Percentiles rank a stretch among this genome's conserved stretches.
These are phyloP conservation scores for Stratiolaelaps scimitus DNA, from an alignment of 1,140 invertebrate species.

Conservation along the genomic window DNA sequence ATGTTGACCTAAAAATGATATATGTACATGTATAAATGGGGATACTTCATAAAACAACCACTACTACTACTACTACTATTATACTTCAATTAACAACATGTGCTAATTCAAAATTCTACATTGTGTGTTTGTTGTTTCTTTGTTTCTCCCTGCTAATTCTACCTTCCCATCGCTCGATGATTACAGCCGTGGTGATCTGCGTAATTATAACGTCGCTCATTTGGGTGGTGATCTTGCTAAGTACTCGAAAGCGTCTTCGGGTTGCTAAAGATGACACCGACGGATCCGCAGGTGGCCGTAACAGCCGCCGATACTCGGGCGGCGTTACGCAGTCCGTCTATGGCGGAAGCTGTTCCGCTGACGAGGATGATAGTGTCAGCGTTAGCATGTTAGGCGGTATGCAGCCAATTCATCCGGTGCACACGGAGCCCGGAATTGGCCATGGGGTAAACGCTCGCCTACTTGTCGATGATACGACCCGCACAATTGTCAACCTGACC, in stretches of 20 bases:
- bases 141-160: no score
- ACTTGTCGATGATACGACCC: slow-evolving; percentile 17
- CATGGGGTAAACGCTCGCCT: slow-evolving; percentile 22
- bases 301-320: slow-evolving; percentile 1
- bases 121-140: slow-evolving; percentile 64
- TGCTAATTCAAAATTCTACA: no score
- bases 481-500: slow-evolving; percentile 17
- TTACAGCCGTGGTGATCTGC: slow-evolving; percentile 74
- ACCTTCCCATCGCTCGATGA: no score
- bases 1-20: slow-evolving; percentile 47
- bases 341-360: slow-evolving; percentile 21
- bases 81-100: no score
- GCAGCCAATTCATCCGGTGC: no score
- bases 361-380: slow-evolving; percentile 19
- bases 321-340: slow-evolving; percentile 26
- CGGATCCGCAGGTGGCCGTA: neutral
- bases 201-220: slow-evolving; percentile 73
- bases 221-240: slow-evolving; percentile 83
- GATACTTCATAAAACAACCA: no score
- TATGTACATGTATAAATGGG: no score
- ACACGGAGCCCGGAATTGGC: neutral
- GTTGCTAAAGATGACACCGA: neutral
- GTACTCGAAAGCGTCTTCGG: slow-evolving; percentile 52
- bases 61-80: no score
- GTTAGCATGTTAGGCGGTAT: neutral